A percentile compares a stretch with the other conserved stretches of the same genome.
Evolutionary conservation across 2,888 invertebrate genomes (phyloP).

Genomic region (Biston stratarius): DNA sequence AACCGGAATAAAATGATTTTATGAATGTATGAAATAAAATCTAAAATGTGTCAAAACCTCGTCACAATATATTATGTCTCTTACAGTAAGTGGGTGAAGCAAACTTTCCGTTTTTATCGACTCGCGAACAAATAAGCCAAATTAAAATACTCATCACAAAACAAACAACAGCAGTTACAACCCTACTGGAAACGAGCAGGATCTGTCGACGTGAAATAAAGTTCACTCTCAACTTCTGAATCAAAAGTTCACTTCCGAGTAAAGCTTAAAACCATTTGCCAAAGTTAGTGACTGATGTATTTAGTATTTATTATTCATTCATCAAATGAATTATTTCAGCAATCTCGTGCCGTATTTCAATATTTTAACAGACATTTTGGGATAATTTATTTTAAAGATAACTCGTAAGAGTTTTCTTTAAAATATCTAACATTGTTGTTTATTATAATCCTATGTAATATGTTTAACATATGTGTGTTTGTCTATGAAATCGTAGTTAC

Average conservation of each 20-base stretch:
- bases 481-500: no score
- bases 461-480: no score
- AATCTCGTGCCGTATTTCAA: conserved; percentile 41
- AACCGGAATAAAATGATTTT: not conserved
- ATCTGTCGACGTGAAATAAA: conserved; percentile 40
- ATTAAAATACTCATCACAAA: conserved; percentile 42
- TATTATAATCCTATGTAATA: no score
- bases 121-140: conserved; percentile 35
- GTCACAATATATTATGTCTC: not conserved
- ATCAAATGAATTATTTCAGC: conserved; percentile 29
- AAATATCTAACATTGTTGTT: no score
- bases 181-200: conserved; percentile 35
- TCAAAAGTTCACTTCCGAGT: conserved; percentile 44
- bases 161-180: conserved; percentile 45
- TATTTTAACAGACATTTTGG: conserved; percentile 37
- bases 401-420: not conserved
- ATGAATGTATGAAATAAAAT: not conserved
- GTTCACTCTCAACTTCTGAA: conserved; percentile 45
- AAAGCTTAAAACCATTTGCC: conserved; percentile 41
- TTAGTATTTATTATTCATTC: conserved; percentile 34
- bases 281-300: conserved; percentile 39
- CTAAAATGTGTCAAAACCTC: no score
- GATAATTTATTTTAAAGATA: conserved; percentile 2
- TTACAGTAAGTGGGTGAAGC: conserved; percentile 13
- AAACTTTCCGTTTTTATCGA: conserved; percentile 28